A percentile compares a stretch with the other conserved stretches of the same genome.
Evolutionary conservation across 2,113 vertebrate species (phyloP).

Genomic region (Ophiodon elongatus): DNA sequence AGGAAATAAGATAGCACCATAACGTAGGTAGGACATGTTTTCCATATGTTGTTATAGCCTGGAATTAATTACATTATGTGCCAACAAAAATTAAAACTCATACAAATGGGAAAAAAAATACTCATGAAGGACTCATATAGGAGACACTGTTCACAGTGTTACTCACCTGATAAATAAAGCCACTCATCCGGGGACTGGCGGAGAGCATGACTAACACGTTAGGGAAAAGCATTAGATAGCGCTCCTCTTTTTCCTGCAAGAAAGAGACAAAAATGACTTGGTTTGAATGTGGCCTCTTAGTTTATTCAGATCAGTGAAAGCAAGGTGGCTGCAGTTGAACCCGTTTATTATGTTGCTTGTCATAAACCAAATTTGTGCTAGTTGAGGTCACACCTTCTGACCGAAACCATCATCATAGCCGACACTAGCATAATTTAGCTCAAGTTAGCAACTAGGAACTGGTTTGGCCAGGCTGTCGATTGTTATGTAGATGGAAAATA

Average conservation of each 20-base stretch:
- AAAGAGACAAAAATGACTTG: background rate
- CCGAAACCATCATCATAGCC: background rate
- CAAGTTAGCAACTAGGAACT: background rate
- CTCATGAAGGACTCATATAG: background rate
- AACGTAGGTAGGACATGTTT: background rate
- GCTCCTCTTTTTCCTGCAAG: constrained; percentile 93
- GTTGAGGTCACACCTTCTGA: constrained; percentile 4
- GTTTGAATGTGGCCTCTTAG: background rate
- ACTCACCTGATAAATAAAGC: constrained; percentile 97
- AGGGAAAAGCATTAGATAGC: constrained; percentile 95
- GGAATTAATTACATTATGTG: background rate
- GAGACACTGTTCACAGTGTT: fast-evolving
- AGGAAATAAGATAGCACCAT: background rate
- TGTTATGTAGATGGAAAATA: constrained; percentile 19
- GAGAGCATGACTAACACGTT: constrained; percentile 92
- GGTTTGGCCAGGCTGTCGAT: background rate
- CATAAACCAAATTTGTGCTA: background rate
- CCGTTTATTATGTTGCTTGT: background rate
- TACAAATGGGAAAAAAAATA: background rate
- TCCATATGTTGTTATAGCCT: fast-evolving
- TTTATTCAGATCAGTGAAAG: background rate
- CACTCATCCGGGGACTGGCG: constrained; percentile 97
- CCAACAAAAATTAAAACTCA: background rate
- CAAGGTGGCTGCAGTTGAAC: background rate
- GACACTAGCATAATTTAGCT: background rate